Base-by-base conservation (phyloP, 2,113 vertebrate species). In the Motacilla alba region DNA sequence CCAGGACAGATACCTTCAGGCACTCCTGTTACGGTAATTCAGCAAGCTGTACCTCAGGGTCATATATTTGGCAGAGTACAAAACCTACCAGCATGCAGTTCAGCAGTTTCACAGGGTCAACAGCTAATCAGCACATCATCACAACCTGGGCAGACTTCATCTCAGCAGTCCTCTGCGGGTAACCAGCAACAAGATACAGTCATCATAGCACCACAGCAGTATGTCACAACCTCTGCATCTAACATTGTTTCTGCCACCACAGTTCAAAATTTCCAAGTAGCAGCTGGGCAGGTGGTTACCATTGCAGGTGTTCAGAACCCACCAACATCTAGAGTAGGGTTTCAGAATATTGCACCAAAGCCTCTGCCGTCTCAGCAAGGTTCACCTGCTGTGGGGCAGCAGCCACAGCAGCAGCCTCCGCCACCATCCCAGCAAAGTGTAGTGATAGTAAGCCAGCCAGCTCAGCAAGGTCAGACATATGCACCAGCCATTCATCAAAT, bases 401-500 rank as follows among this genome's bases (percentile, higher is more conserved):
- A 98, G 84, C 96, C 97, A 14, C 98, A 98, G 80, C 97, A 97
- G 83, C 96, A 97, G 85, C 98, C 98, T 68, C 97, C 98, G 9
- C 98, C 98, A 44, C 98, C 98, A 22, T 78, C 98, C 95, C 98
- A 99, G 67, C 99, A 99, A 96, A 99, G 99, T 23, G 98, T 99
- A 55, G 99, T 99, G 70, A 99, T 99, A 30, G 99, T 99, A 75
- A 98, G 99, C 85, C 98, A 99, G 80, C 98, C 98, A 94, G 97
- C 99, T 90, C 99, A 99, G 94, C 99, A 99, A 98, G 99, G 97
- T 97, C 98, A 98, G 9, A 96, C 98, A 0, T 99, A 99, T 11
- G 97, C 98, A 97, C 99, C 99, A 81, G 99, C 99, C 97, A 99
- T 99, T 97, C 99, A 99, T 97, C 99, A 99, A 96, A 99, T 99